These are phyloP conservation scores for Pygmarrhopalites habei DNA, from an alignment of 1,140 invertebrate genomes.

Conservation along the genomic window DNA sequence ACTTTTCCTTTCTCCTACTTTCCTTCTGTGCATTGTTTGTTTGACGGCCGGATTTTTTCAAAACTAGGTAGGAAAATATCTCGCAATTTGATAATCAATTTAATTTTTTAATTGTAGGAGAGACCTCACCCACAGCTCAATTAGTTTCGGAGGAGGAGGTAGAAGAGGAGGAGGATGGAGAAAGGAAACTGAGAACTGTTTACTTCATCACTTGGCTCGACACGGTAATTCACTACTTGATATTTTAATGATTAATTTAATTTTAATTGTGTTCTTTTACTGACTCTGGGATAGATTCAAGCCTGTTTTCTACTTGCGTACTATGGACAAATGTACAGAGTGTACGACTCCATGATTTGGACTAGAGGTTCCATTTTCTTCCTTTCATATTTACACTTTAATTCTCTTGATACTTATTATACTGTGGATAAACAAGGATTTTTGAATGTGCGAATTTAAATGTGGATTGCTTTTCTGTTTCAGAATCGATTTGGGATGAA, in stretches of 20 bases:
- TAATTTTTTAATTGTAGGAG: no score
- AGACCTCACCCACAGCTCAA: no score
- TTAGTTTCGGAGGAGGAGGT: neutral
- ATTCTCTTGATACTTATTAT: no score
- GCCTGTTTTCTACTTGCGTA: slow-evolving; percentile 1
- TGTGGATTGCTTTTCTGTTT: no score
- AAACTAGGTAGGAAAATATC: no score
- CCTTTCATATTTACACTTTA: no score
- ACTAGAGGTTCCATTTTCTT: neutral
- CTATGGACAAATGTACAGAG: slow-evolving; percentile 7
- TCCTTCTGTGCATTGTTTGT: no score
- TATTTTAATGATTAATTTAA: neutral
- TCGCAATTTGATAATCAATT: no score
- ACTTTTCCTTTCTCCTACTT: no score
- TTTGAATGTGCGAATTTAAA: no score
- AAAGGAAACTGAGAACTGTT: neutral
- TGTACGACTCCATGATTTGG: neutral
- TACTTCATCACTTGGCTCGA: neutral
- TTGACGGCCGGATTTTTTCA: no score
- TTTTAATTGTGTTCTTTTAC: neutral
- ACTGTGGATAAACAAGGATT: no score
- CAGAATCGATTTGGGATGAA: slow-evolving; percentile 5
- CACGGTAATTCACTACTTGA: neutral
- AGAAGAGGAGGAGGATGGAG: neutral
- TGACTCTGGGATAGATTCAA: neutral